These are phyloP conservation scores for Macrochelys suwanniensis DNA, from an alignment of 2,797 vertebrate species.

Conservation along the genomic window DNA sequence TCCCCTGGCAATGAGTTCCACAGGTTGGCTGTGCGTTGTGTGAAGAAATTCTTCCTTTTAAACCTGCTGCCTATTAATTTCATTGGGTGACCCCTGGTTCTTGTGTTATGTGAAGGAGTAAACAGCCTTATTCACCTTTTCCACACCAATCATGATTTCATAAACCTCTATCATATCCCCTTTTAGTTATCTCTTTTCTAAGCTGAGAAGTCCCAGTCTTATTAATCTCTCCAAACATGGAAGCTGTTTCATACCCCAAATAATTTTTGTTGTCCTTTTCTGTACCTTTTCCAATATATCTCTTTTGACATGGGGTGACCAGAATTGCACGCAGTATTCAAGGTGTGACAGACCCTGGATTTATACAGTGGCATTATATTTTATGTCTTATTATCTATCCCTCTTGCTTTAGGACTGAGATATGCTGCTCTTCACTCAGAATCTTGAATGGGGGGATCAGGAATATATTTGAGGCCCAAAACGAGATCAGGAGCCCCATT, in stretches of 20 bases:
- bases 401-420: background rate
- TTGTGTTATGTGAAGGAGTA: background rate
- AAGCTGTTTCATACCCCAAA: background rate
- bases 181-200: background rate
- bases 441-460: background rate
- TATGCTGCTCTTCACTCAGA: background rate
- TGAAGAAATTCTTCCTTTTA: background rate
- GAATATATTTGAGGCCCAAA: too few relatives aligned
- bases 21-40: too few relatives aligned
- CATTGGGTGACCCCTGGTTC: background rate
- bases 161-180: background rate
- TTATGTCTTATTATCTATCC: background rate
- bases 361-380: background rate
- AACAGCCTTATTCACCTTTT: background rate
- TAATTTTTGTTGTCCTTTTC: background rate
- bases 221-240: background rate
- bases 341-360: background rate
- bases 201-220: background rate
- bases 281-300: background rate
- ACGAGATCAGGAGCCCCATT: too few relatives aligned
- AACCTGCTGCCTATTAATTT: background rate
- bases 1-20: too few relatives aligned
- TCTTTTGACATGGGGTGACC: background rate
- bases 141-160: background rate
- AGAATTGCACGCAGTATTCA: background rate